Base-by-base conservation (phyloP, 1,140 invertebrate species). In the Apocrypta bakeri region DNA sequence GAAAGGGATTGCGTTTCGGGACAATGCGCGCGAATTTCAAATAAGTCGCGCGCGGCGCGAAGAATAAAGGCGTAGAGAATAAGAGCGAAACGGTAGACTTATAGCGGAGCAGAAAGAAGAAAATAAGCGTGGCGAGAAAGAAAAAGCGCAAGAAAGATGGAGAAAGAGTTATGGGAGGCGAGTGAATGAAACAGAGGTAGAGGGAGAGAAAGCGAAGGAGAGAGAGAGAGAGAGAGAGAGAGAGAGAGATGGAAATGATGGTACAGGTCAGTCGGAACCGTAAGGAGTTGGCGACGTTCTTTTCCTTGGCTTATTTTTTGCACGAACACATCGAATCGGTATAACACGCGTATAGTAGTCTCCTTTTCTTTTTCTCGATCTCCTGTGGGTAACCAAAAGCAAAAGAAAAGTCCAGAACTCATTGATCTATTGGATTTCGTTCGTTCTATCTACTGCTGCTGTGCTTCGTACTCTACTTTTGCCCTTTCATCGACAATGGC, bases 1-100 rank as follows among this genome's bases (percentile, higher is more conserved):
- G 24, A 1, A 27, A 27, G 72, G 31, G 24, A 24, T 9, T 6
- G 48, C 21, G 14, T n/a, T 4, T 56, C 12, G 61, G n/a, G 31
- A 74, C 79, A 80, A 75, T 66, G 72, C 61, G 72, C 72, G 79
- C 72, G 79, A 81, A 75, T 75, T 75, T 81, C 63, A 81, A 81
- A 75, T 48, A 75, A 81, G 31, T 72, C 56, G 25, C 14, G 56
- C 73, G 1, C 21, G 69, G 73, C 0, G 3, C 14, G 8, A 24
- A 42, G 40, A 48, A 79, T 56, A 56, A 79, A 79, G 61, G n/a
- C 11, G 56, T 66, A 66, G 72, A 68, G 48, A 72, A 29, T 25
- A 31, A 68, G 64, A 42, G 76, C 27, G 56, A 63, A 24, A 63
- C 27, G 78, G 74, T 37, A 37, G 33, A 9, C 33, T 37, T 9